phyloP scores from a whole-genome alignment of 2,113 vertebrate genomes.

The Rhabdomys dilectus region DNA sequence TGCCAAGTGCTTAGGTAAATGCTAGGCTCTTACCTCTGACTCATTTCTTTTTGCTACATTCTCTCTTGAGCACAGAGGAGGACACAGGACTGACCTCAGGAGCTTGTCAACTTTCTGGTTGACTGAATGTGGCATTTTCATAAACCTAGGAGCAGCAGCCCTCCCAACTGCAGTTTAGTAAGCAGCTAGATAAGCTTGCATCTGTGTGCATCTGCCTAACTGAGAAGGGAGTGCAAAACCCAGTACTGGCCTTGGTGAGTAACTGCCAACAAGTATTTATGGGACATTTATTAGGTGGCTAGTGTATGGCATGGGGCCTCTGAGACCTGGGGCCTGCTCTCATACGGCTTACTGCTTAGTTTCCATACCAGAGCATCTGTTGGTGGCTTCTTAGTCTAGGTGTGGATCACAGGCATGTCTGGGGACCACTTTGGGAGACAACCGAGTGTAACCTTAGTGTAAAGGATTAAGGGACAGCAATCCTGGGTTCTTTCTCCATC shows the following conservation, averaged over 20 bases:
- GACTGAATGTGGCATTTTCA: background rate
- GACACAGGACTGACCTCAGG: background rate
- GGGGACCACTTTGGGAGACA: background rate
- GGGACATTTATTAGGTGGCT: background rate
- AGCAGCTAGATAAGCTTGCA: background rate
- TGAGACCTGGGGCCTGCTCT: background rate
- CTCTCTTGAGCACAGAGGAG: background rate
- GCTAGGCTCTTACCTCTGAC: background rate
- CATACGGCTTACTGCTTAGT: background rate
- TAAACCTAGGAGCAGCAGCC: background rate
- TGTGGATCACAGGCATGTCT: background rate
- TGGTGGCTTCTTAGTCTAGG: background rate
- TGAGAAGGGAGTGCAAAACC: background rate
- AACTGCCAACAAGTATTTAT: background rate
- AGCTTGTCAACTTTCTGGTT: background rate
- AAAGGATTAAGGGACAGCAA: background rate
- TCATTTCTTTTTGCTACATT: background rate
- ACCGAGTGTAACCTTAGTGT: no score
- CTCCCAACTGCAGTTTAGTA: background rate
- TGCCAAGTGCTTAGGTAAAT: constrained; percentile 3
- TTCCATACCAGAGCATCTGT: background rate
- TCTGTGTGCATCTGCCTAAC: no score
- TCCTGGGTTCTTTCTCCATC: background rate
- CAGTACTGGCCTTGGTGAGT: background rate
- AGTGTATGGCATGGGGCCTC: background rate